Percentiles rank a stretch among this genome's conserved stretches.
These are phyloP conservation scores for Ianthella basta DNA, from an alignment of 37 sponge, comb jelly and placozoan genomes.

Conservation along the genomic window DNA sequence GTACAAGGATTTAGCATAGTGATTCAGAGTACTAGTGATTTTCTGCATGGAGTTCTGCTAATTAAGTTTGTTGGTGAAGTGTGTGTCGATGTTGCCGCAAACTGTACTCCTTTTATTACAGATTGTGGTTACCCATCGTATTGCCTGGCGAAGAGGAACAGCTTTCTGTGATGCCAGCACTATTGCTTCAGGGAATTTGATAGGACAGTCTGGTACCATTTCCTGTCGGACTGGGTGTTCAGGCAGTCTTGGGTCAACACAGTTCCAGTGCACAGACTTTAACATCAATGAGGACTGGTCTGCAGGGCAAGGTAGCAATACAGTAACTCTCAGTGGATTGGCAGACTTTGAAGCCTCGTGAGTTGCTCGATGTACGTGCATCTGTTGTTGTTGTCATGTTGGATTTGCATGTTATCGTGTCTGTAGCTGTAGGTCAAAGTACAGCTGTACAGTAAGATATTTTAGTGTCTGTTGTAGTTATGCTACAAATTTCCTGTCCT, in stretches of 20 bases:
- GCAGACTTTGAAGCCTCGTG: slow-evolving; percentile 41
- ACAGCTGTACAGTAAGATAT: no score
- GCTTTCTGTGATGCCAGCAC: neutral
- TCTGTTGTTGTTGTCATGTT: no score
- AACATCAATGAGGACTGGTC: slow-evolving; percentile 42
- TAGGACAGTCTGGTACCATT: neutral
- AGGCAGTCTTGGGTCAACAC: slow-evolving; percentile 4
- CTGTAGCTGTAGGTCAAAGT: no score
- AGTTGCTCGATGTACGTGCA: neutral
- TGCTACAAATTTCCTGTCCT: no score
- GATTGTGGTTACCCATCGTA: slow-evolving; percentile 42
- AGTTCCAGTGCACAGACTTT: slow-evolving; percentile 42
- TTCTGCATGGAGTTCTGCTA: no score
- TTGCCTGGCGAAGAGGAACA: slow-evolving; percentile 41
- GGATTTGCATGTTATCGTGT: no score
- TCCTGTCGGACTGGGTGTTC: neutral
- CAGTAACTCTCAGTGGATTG: neutral
- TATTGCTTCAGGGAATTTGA: neutral
- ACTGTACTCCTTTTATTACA: no score
- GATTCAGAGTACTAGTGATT: no score
- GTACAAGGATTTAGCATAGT: no score
- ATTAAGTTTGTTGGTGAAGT: no score
- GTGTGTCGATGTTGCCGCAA: no score
- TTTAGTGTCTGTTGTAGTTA: no score
- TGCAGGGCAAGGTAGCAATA: slow-evolving; percentile 26